Conservation (phyloP, 1,140 invertebrate genomes). For the Drosophila bocqueti region DNA sequence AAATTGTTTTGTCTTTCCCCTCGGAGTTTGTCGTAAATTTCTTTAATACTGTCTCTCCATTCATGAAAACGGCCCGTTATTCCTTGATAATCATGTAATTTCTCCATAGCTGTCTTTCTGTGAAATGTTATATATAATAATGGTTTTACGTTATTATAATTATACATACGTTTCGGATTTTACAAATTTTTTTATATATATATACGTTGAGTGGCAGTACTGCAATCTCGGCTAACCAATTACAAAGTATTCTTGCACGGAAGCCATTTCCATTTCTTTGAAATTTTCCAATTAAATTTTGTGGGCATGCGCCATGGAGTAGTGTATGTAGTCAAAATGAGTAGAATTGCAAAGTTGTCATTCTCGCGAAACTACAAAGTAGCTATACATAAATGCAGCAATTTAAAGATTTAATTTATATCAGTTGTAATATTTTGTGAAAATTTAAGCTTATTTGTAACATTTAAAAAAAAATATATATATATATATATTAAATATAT, state of each 20-base stretch:
- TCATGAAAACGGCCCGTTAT: slow-evolving; percentile 89
- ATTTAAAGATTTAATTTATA: no score
- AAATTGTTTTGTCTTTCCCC: slow-evolving; percentile 87
- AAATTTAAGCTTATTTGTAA: no score
- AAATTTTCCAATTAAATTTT: slow-evolving; percentile 40
- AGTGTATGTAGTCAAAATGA: no score
- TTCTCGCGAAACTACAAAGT: no score
- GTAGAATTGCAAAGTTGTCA: no score
- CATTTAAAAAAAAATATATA: no score
- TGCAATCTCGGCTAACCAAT: slow-evolving; percentile 3
- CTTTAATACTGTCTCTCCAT: slow-evolving; percentile 87
- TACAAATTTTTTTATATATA: not conserved
- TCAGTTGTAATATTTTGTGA: no score
- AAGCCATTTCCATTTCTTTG: slow-evolving; percentile 24
- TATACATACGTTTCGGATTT: slow-evolving; percentile 22
- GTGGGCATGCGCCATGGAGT: slow-evolving; percentile 54
- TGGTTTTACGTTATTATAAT: not conserved
- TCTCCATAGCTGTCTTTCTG: slow-evolving; percentile 86
- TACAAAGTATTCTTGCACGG: slow-evolving; percentile 21
- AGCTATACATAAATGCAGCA: no score
- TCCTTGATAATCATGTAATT: slow-evolving; percentile 92
- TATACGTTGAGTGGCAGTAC: not conserved
- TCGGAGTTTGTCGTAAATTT: slow-evolving; percentile 87
- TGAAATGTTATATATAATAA: not conserved
- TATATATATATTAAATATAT: no score